Evolutionary conservation across 2,888 invertebrate species (phyloP).

Genomic region (Heteromurus nitidus): DNA sequence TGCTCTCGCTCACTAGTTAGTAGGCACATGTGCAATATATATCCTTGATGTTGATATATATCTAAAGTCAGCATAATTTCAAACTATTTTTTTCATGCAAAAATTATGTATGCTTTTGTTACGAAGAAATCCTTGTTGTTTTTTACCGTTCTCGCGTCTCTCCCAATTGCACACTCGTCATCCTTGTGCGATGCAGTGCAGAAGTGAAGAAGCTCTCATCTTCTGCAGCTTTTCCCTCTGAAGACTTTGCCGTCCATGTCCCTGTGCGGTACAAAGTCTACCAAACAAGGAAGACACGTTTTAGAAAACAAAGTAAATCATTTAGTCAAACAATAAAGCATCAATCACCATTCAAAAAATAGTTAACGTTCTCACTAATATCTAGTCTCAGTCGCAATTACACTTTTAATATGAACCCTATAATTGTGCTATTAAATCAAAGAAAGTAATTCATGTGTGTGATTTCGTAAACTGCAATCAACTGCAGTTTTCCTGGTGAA

Average conservation of each 20-base stretch:
- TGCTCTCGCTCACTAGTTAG: too few relatives aligned
- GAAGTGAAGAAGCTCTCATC: neutral
- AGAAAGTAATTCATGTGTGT: neutral
- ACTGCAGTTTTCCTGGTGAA: constrained; percentile 20
- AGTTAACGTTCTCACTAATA: constrained; percentile 10
- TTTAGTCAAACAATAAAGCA: constrained; percentile 1
- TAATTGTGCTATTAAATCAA: neutral
- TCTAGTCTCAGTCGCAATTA: neutral
- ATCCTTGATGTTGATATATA: too few relatives aligned
- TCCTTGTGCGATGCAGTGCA: constrained; percentile 19
- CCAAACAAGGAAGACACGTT: constrained; percentile 26
- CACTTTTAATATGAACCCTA: constrained; percentile 2
- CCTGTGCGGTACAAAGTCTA: constrained; percentile 28
- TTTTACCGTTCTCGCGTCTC: constrained; percentile 12
- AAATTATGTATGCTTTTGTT: neutral
- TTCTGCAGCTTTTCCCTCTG: neutral
- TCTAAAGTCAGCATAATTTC: neutral
- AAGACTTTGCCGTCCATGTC: constrained; percentile 39
- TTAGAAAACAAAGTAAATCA: neutral
- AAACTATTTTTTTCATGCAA: neutral
- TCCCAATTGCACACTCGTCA: neutral
- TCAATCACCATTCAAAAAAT: neutral
- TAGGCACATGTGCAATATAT: constrained; percentile 22
- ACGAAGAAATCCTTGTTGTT: constrained; percentile 29
- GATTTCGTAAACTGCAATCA: neutral